A percentile compares a stretch with the other conserved stretches of the same genome.
These are phyloP conservation scores for Anastatus disparis DNA, from an alignment of 1,140 invertebrate genomes.

Conservation along the genomic window DNA sequence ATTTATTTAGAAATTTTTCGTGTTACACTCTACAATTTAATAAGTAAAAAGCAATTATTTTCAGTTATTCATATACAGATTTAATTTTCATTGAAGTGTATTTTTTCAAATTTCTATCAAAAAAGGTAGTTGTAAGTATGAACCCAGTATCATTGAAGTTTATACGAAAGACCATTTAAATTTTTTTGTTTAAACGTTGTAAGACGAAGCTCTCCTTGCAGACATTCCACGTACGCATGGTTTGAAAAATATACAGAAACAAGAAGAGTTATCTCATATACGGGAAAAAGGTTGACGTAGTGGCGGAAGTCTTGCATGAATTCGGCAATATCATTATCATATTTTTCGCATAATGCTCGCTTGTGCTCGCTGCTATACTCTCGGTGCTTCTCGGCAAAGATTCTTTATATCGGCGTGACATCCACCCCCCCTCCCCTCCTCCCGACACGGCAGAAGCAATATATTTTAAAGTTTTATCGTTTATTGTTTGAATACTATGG, in stretches of 20 bases:
- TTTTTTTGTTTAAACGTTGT: too few species aligned
- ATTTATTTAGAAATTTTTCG: too few species aligned
- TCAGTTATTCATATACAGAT: too few species aligned
- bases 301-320: slow-evolving; percentile 33
- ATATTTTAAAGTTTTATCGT: slow-evolving; percentile 41
- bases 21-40: too few species aligned
- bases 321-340: slow-evolving; percentile 40
- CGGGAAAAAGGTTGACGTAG: slow-evolving; percentile 5
- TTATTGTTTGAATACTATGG: slow-evolving; percentile 32
- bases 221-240: slow-evolving; percentile 24
- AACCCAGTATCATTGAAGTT: too few species aligned
- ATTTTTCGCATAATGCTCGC: slow-evolving; percentile 40
- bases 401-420: slow-evolving; percentile 12
- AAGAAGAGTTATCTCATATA: background rate
- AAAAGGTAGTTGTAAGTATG: too few species aligned
- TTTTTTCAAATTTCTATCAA: too few species aligned
- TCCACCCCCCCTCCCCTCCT: background rate
- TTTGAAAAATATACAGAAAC: slow-evolving; percentile 8
- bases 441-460: background rate
- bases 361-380: too few species aligned
- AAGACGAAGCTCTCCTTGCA: background rate
- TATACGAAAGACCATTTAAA: too few species aligned
- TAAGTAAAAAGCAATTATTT: too few species aligned
- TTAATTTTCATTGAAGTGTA: too few species aligned
- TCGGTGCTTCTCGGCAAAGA: too few species aligned